Conservation (phyloP, 2,888 invertebrate species). For the Cheilosia soror region DNA sequence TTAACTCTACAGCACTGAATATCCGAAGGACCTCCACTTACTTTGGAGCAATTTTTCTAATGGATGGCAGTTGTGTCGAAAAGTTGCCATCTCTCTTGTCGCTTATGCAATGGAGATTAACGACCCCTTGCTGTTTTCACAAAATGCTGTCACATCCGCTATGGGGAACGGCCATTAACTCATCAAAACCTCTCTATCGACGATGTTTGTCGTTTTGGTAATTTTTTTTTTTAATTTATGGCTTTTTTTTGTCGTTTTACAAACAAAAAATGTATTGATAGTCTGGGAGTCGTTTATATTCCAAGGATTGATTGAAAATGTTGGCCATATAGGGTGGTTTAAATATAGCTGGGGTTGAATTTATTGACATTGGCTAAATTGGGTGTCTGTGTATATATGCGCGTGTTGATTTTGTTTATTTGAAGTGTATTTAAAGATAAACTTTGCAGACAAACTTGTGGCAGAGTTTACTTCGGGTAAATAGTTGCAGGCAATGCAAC, state of each 20-base stretch:
- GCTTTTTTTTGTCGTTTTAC: background rate
- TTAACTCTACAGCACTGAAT: constrained; percentile 11
- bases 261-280: background rate
- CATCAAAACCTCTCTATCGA: constrained; percentile 17
- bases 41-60: constrained; percentile 20
- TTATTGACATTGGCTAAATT: constrained; percentile 10
- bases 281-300: constrained; percentile 8
- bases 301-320: constrained; percentile 12
- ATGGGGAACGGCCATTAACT: constrained; percentile 4
- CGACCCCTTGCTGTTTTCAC: background rate
- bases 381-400: constrained; percentile 4
- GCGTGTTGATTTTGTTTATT: constrained; percentile 38
- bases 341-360: background rate
- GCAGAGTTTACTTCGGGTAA: constrained; percentile 2
- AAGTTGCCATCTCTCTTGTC: background rate
- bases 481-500: background rate
- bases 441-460: constrained; percentile 7
- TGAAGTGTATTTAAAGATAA: constrained; percentile 29
- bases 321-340: background rate
- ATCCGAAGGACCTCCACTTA: constrained; percentile 27
- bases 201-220: constrained; percentile 5
- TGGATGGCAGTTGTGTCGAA: constrained; percentile 10
- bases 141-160: background rate
- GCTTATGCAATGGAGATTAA: constrained; percentile 25
- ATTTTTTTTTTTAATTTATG: constrained; percentile 13